Conservation (phyloP, 2,888 invertebrate species). For the Eumacrocentrus americanus region DNA sequence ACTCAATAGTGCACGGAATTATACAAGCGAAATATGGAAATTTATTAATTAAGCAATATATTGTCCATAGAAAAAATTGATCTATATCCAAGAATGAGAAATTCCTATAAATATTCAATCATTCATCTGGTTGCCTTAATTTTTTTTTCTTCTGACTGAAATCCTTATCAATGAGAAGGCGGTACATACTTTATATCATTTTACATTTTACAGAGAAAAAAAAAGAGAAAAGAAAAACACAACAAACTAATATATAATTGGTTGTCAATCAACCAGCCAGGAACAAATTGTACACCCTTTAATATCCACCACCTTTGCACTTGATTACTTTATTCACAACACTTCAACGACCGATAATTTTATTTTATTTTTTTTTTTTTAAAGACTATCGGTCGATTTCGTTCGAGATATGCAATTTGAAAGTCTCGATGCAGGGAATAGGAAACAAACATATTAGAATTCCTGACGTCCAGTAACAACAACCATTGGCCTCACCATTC, state of each 20-base stretch:
- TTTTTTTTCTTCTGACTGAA: not conserved
- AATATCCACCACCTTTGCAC: constrained; percentile 38
- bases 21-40: too few species aligned
- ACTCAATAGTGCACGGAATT: too few species aligned
- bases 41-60: too few species aligned
- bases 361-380: too few species aligned
- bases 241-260: constrained; percentile 32
- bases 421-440: not conserved
- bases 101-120: too few species aligned
- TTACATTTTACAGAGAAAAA: constrained; percentile 1
- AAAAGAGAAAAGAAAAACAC: constrained; percentile 22
- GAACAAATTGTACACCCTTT: constrained; percentile 38
- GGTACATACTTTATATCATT: not conserved
- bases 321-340: constrained; percentile 35
- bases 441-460: not conserved
- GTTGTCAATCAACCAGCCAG: constrained; percentile 32
- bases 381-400: constrained; percentile 2
- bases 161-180: not conserved
- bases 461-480: not conserved
- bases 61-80: too few species aligned
- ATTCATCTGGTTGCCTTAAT: too few species aligned
- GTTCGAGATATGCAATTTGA: constrained; percentile 12
- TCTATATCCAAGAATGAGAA: too few species aligned
- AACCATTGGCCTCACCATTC: constrained; percentile 79
- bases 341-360: constrained; percentile 24